Evolutionary conservation across 2,113 vertebrate genomes (phyloP).

Genomic region (Mus spicilegus): DNA sequence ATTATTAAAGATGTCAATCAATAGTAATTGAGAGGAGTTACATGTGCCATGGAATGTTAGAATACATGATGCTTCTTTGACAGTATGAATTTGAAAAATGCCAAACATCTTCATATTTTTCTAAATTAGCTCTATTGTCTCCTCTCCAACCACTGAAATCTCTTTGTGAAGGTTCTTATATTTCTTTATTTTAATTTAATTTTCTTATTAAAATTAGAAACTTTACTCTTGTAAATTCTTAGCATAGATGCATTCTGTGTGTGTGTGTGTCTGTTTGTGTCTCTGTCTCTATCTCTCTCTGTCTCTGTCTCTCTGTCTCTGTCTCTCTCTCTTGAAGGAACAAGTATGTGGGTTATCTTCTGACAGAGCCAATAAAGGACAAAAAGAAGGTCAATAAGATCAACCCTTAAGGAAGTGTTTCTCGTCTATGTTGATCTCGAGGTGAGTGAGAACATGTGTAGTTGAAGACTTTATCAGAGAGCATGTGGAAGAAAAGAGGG

Average conservation of each 20-base stretch:
- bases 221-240: background rate
- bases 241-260: background rate
- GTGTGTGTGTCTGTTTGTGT: background rate
- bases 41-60: background rate
- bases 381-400: background rate
- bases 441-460: fast-evolving
- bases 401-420: background rate
- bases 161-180: background rate
- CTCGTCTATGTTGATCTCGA: background rate
- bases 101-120: background rate
- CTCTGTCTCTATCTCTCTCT: background rate
- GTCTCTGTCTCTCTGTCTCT: too few relatives aligned
- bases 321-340: background rate
- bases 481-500: background rate
- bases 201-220: background rate
- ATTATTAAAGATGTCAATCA: background rate
- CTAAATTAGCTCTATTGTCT: background rate
- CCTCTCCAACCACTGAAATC: background rate
- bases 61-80: background rate
- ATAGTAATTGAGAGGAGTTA: background rate
- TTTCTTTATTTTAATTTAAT: background rate
- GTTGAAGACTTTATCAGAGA: background rate
- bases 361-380: background rate
- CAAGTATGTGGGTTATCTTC: fast-evolving
- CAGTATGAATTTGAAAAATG: background rate